phyloP scores from a whole-genome alignment of 2,888 invertebrate species.

The Aleiodes alternator region DNA sequence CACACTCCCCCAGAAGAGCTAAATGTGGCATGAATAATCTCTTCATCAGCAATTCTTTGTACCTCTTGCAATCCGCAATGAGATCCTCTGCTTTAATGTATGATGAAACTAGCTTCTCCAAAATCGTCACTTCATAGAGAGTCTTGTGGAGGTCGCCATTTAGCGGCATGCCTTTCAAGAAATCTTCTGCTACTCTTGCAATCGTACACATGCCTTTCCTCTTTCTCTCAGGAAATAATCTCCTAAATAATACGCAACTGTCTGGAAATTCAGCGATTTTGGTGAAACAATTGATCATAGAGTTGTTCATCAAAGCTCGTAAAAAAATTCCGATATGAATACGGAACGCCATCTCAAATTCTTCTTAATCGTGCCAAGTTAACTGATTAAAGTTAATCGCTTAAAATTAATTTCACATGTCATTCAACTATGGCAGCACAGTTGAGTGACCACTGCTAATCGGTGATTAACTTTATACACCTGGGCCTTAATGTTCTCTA shows the following conservation, averaged over 20 bases:
- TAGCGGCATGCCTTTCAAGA: conserved; percentile 1
- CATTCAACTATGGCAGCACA: no score
- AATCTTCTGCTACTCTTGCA: conserved; percentile 32
- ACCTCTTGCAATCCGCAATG: conserved; percentile 25
- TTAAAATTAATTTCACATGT: no score
- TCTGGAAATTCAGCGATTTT: conserved; percentile 44
- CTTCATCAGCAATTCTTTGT: conserved; percentile 8
- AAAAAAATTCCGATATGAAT: conserved; percentile 25
- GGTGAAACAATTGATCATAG: conserved; percentile 40
- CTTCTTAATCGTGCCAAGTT: no score
- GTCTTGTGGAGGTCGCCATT: conserved; percentile 29
- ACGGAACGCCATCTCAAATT: no score
- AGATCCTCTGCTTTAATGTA: conserved; percentile 23
- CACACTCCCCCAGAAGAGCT: conserved; percentile 18
- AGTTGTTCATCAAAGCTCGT: conserved; percentile 35
- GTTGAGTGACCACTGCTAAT: no score
- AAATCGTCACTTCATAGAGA: not conserved
- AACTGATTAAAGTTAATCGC: no score
- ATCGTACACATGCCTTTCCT: conserved; percentile 40
- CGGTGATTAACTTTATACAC: no score
- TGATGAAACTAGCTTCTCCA: not conserved
- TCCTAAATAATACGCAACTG: conserved; percentile 36
- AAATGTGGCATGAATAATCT: conserved; percentile 25
- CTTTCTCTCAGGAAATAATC: conserved; percentile 36
- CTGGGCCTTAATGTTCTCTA: no score